These are phyloP conservation scores for Hyposoter didymator DNA, from an alignment of 2,888 invertebrate genomes.

Conservation along the genomic window DNA sequence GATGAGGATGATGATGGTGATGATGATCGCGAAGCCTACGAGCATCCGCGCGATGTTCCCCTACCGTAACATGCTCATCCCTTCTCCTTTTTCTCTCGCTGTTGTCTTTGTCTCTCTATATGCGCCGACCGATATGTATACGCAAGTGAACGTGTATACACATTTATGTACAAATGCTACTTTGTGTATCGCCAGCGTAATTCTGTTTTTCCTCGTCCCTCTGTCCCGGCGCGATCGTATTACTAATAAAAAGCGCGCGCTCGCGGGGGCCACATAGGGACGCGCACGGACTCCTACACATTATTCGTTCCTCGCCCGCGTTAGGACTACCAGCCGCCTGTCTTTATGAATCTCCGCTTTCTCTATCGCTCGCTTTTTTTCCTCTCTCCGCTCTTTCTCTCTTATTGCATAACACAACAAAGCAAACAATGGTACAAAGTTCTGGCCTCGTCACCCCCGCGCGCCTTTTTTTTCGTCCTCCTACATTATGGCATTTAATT, in stretches of 20 bases:
- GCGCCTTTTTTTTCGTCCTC: background rate
- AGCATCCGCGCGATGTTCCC: slow-evolving; percentile 56
- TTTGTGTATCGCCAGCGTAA: slow-evolving; percentile 15
- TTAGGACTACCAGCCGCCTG: slow-evolving; percentile 12
- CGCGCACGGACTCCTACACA: slow-evolving; percentile 30
- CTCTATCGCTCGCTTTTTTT: slow-evolving; percentile 40
- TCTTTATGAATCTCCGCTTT: slow-evolving; percentile 14
- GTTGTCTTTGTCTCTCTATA: slow-evolving; percentile 15
- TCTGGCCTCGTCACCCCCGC: slow-evolving; percentile 52
- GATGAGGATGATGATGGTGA: slow-evolving; percentile 38
- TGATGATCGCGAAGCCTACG: slow-evolving; percentile 39
- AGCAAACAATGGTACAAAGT: slow-evolving; percentile 75
- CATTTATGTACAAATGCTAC: slow-evolving; percentile 6
- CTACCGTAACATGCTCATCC: slow-evolving; percentile 16
- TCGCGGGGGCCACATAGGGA: slow-evolving; percentile 41
- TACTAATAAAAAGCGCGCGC: slow-evolving; percentile 26
- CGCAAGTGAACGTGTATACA: background rate
- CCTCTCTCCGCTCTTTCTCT: slow-evolving; percentile 52
- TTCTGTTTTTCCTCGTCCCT: slow-evolving; percentile 12
- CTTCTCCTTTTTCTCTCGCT: slow-evolving; percentile 23
- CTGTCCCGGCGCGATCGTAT: slow-evolving; percentile 21
- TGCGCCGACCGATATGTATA: background rate
- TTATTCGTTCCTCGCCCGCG: slow-evolving; percentile 40
- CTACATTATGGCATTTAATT: slow-evolving; percentile 14
- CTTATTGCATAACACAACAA: slow-evolving; percentile 62